Percentiles rank a stretch among this genome's conserved stretches.
phyloP scores from a whole-genome alignment of 2,113 vertebrate genomes.

The crab-eating macaque (Macaca fascicularis) region T2T-MFA8v1.1 NC_088378.1:108425001-108425500 shows the following conservation, averaged over 20 bases:
- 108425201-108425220: fast-evolving
- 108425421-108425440: not conserved
- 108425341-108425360: not conserved
- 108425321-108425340: not conserved
- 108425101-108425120: not conserved
- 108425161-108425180: not conserved
- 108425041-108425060: not conserved
- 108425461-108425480: not conserved
- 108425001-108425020: not conserved
- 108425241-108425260: not conserved
- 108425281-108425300: not conserved
- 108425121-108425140: not conserved
- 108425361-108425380: not conserved
- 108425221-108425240: not conserved
- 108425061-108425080: not conserved
- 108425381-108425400: not conserved
- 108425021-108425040: not conserved
- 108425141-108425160: not conserved
- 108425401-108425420: not conserved
- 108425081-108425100: not conserved
- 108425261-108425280: not conserved
- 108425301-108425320: not conserved
- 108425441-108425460: fast-evolving
- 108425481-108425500: not conserved
- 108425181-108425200: not conserved